Base-by-base conservation (phyloP, 2,888 invertebrate genomes). In the Zaprionus bogoriensis region DNA sequence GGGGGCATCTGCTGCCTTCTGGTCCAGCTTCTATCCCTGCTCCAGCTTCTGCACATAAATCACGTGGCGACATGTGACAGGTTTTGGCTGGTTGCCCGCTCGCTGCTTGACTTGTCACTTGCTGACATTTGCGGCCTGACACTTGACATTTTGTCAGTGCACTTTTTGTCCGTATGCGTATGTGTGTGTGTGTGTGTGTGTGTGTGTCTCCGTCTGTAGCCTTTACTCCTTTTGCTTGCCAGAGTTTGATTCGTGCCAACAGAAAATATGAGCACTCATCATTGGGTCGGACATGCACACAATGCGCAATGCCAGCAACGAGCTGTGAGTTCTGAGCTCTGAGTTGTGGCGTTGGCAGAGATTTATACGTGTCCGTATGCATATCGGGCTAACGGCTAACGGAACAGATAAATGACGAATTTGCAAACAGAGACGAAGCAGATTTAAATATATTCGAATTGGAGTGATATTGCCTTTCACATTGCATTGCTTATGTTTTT, bases 71-170 rank as follows among this genome's bases (percentile, higher is more conserved):
- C 67, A 60, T 76, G 71, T 76, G 76, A 71, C 77, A 68, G 76
- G 77, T 74, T 76, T 77, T 76, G 76, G 77, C 74, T 71, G 77
- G 48, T 57, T 74, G 67, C 74, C 71, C 61, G 52, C 48, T 54
- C 45, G 54, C 65, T 67, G 75, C 79, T 73, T 73, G 71, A 71
- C 76, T 71, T 76, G 79, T 77, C 79, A 77, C 74, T 77, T 62
- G 77, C 68, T 78, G 79, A 78, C 77, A 77, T 76, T 75, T 77
- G 77, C 79, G 79, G 77, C 74, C 76, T 68, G 77, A 78, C 77
- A 79, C 77, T 79, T 71, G 77, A 76, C 79, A 74, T 77, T 36
- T 77, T 75, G 79, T 66, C 73, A 48, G 53, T 61, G 58, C 67
- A 57, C 36, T 67, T 71, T 54, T 42, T 55, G 32, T 54, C 28